Conservation (phyloP, 2,888 invertebrate species). For the Drosophila vallismaia region DNA sequence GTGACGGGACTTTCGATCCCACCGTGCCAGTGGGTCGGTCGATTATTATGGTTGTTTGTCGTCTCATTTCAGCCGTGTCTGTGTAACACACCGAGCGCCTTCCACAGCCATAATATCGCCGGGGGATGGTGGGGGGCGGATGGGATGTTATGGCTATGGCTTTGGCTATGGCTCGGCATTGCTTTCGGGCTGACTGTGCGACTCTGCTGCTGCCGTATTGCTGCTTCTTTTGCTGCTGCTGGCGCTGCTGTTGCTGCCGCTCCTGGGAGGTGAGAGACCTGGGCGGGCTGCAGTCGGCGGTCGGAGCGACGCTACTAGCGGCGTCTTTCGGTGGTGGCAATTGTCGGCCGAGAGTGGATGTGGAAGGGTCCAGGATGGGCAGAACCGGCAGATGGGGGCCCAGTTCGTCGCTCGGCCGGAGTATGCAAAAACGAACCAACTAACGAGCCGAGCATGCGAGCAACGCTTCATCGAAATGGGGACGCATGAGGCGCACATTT, state of each 20-base stretch:
- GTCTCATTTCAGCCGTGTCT: slow-evolving; percentile 65
- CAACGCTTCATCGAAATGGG: slow-evolving; percentile 25
- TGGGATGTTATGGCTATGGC: slow-evolving; percentile 26
- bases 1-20: slow-evolving; percentile 45
- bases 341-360: slow-evolving; percentile 56
- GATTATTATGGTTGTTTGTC: slow-evolving; percentile 79
- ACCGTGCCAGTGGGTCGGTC: slow-evolving; percentile 79
- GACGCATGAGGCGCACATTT: slow-evolving; percentile 52
- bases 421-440: slow-evolving; percentile 54
- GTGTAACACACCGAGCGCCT: slow-evolving; percentile 58
- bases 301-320: slow-evolving; percentile 8
- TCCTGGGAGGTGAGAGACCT: slow-evolving; percentile 50
- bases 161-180: slow-evolving; percentile 11
- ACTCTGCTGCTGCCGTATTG: slow-evolving; percentile 21
- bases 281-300: slow-evolving; percentile 57
- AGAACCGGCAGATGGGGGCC: slow-evolving; percentile 11
- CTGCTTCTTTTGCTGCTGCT: slow-evolving; percentile 18
- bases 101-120: slow-evolving; percentile 45
- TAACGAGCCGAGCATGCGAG: slow-evolving; percentile 58
- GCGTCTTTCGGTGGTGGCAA: slow-evolving; percentile 72
- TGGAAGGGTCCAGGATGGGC: slow-evolving; percentile 57
- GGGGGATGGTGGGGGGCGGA: slow-evolving; percentile 48
- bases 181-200: slow-evolving; percentile 26
- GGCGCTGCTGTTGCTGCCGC: slow-evolving; percentile 24
- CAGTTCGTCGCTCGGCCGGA: slow-evolving; percentile 21